These are phyloP conservation scores for Dromaius novaehollandiae DNA, from an alignment of 2,113 vertebrate species.

Conservation along the genomic window DNA sequence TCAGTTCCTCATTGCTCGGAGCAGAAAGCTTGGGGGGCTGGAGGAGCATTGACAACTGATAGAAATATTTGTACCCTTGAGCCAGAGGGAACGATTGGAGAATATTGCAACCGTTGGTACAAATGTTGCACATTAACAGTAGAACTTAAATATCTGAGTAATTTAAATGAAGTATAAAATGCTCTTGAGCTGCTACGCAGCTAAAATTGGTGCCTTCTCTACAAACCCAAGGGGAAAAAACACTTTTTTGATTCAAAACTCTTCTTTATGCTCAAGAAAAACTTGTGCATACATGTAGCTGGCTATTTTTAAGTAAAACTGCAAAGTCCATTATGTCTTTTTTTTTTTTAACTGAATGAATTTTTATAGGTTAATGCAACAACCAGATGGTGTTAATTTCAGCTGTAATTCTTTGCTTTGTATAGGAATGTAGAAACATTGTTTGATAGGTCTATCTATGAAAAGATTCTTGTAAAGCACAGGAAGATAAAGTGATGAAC, in stretches of 20 bases:
- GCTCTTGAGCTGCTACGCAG: conserved; percentile 57
- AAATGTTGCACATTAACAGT: not conserved
- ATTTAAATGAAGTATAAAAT: conserved; percentile 60
- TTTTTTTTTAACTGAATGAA: conserved; percentile 22
- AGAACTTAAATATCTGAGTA: conserved; percentile 1
- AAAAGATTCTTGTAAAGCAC: conserved; percentile 60
- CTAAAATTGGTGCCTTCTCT: conserved; percentile 63
- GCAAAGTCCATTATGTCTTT: conserved; percentile 8
- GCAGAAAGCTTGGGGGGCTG: conserved; percentile 34
- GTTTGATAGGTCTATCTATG: conserved; percentile 53
- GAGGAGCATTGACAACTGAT: conserved; percentile 43
- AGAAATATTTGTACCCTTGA: conserved; percentile 48
- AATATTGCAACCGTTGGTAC: not conserved
- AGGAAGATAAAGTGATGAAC: conserved; percentile 54
- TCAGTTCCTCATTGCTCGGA: not conserved
- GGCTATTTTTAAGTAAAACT: conserved; percentile 40
- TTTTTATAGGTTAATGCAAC: conserved; percentile 69
- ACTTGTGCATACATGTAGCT: conserved; percentile 21
- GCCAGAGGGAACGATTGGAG: conserved; percentile 20
- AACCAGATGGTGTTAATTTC: conserved; percentile 68
- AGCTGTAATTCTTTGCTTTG: conserved; percentile 71
- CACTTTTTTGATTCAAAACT: conserved; percentile 10
- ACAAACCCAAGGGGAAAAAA: not conserved
- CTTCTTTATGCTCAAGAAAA: conserved; percentile 11
- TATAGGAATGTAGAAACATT: conserved; percentile 63